These are phyloP conservation scores for Anthonomus grandis DNA, from an alignment of 1,140 invertebrate species.

Conservation along the genomic window DNA sequence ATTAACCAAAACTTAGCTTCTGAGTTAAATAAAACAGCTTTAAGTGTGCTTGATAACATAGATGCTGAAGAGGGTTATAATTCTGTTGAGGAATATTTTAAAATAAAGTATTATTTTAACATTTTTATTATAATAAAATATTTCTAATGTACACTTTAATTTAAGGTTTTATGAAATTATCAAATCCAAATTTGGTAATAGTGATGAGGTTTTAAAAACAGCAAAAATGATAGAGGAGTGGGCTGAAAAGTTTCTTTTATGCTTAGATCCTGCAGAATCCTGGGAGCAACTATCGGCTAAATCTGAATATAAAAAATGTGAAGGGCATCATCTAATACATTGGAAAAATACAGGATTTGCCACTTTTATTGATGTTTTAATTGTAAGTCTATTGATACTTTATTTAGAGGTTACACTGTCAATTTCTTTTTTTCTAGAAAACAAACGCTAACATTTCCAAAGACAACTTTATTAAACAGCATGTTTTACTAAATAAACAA, in stretches of 20 bases:
- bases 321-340: slow-evolving; percentile 32
- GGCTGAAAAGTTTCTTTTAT: slow-evolving; percentile 55
- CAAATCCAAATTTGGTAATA: slow-evolving; percentile 16
- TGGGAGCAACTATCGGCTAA: slow-evolving; percentile 59
- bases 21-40: slow-evolving; percentile 27
- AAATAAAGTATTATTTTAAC: slow-evolving; percentile 20
- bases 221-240: slow-evolving; percentile 53
- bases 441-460: slow-evolving; percentile 9
- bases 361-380: slow-evolving; percentile 37
- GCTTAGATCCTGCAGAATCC: slow-evolving; percentile 57
- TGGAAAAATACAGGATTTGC: slow-evolving; percentile 39
- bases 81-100: slow-evolving; percentile 22
- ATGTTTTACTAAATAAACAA: slow-evolving; percentile 50
- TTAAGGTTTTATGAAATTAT: background rate
- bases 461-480: slow-evolving; percentile 39
- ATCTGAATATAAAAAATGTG: slow-evolving; percentile 21
- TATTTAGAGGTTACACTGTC: background rate
- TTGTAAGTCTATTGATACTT: slow-evolving; percentile 21
- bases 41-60: slow-evolving; percentile 26
- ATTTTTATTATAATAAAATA: background rate
- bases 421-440: background rate
- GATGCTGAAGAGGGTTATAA: slow-evolving; percentile 9
- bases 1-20: slow-evolving; percentile 49
- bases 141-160: slow-evolving; percentile 28
- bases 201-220: slow-evolving; percentile 29